Conservation (phyloP, 2,888 invertebrate genomes). For the Volucella inanis region DNA sequence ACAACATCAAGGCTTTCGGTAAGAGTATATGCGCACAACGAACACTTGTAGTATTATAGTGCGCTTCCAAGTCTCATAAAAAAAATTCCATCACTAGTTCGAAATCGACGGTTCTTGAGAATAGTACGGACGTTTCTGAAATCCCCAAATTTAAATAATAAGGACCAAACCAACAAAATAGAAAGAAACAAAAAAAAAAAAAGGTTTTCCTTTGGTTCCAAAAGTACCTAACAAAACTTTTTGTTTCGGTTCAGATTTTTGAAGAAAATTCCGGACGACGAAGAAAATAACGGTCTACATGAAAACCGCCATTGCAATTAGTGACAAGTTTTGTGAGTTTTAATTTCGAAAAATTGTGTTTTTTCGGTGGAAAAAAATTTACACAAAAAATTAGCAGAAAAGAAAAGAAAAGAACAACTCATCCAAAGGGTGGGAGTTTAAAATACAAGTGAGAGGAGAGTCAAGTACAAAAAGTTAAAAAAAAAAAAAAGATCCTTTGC, state of each 20-base stretch:
- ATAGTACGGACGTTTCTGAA: slow-evolving; percentile 56
- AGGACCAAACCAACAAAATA: slow-evolving; percentile 1
- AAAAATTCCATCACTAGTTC: slow-evolving; percentile 73
- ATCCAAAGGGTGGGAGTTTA: too few species aligned
- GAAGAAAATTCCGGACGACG: background rate
- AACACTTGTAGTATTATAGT: slow-evolving; percentile 38
- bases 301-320: background rate
- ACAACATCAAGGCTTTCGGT: slow-evolving; percentile 36
- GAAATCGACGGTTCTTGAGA: slow-evolving; percentile 70
- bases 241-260: background rate
- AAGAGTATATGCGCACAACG: slow-evolving; percentile 51
- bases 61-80: slow-evolving; percentile 61
- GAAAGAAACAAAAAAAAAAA: slow-evolving; percentile 2
- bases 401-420: background rate
- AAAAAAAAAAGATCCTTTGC: slow-evolving; percentile 24
- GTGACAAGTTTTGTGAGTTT: slow-evolving; percentile 29
- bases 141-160: slow-evolving; percentile 3
- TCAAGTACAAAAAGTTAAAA: slow-evolving; percentile 29
- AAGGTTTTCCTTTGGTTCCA: slow-evolving; percentile 26
- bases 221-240: background rate
- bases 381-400: background rate
- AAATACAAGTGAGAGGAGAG: too few species aligned
- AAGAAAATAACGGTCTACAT: slow-evolving; percentile 24
- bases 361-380: background rate
- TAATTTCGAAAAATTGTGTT: slow-evolving; percentile 3